A percentile compares a stretch with the other conserved stretches of the same genome.
Conservation (phyloP, 2,113 vertebrate species). For the Zingel zingel region DNA sequence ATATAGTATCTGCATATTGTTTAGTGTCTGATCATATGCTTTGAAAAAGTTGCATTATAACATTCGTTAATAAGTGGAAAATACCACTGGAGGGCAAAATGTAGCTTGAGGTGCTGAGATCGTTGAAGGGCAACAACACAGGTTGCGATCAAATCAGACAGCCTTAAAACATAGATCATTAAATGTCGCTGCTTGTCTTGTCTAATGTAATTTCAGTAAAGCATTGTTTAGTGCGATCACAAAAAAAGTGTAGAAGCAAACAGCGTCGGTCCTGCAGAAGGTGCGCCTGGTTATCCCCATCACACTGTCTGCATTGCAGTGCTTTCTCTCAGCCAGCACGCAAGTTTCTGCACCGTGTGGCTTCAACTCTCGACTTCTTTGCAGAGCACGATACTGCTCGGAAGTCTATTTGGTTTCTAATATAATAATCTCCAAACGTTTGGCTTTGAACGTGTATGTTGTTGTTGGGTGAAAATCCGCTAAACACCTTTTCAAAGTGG, state of each 20-base stretch:
- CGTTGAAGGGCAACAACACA: constrained; percentile 69
- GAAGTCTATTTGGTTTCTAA: neutral
- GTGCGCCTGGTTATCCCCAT: constrained; percentile 61
- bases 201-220: neutral
- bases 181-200: neutral
- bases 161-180: neutral
- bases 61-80: constrained; percentile 43
- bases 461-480: neutral
- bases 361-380: constrained; percentile 47
- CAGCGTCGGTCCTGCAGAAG: constrained; percentile 62
- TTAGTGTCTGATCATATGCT: constrained; percentile 26
- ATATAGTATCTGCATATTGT: constrained; percentile 7
- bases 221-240: neutral
- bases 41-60: constrained; percentile 54
- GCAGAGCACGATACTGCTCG: constrained; percentile 16
- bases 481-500: constrained; percentile 15
- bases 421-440: neutral
- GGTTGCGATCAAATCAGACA: constrained; percentile 18
- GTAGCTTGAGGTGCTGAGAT: constrained; percentile 52
- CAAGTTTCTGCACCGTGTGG: constrained; percentile 81
- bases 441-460: neutral
- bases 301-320: constrained; percentile 87
- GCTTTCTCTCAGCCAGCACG: constrained; percentile 74
- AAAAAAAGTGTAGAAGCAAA: constrained; percentile 38
- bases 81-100: constrained; percentile 50